These are phyloP conservation scores for Chelidonichthys spinosus DNA, from an alignment of 2,797 vertebrate species.

Conservation along the genomic window DNA sequence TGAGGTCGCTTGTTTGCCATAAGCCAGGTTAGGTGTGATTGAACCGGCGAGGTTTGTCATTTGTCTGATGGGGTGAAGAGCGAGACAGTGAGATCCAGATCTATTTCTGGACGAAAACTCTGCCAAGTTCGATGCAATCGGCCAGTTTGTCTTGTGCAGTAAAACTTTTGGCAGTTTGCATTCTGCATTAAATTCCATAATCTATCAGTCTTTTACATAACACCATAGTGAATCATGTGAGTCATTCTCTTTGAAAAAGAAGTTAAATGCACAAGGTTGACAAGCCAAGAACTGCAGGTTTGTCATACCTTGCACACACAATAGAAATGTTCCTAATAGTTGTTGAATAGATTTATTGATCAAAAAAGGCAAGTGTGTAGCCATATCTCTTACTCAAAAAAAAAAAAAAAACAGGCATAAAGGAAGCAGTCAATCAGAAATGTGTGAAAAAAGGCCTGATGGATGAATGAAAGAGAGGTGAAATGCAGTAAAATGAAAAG, in stretches of 20 bases:
- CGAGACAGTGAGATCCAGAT: slow-evolving; percentile 37
- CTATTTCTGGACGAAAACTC: slow-evolving; percentile 34
- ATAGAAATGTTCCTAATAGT: neutral
- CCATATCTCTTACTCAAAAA: neutral
- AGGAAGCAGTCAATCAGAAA: slow-evolving; percentile 26
- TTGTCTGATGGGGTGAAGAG: slow-evolving; percentile 42
- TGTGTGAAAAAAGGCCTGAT: neutral
- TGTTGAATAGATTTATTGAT: slow-evolving; percentile 29
- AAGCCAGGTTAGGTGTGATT: slow-evolving; percentile 41
- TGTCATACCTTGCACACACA: slow-evolving; percentile 7
- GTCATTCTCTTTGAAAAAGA: slow-evolving; percentile 1
- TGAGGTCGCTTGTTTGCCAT: slow-evolving; percentile 52
- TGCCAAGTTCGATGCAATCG: neutral
- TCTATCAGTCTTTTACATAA: neutral
- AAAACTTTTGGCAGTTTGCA: slow-evolving; percentile 13
- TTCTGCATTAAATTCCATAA: neutral
- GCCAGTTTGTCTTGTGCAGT: neutral
- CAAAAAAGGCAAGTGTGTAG: slow-evolving; percentile 6
- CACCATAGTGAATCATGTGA: neutral
- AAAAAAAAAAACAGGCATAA: slow-evolving; percentile 18
- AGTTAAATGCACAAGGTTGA: neutral
- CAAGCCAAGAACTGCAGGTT: neutral
- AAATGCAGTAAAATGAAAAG: slow-evolving; percentile 14
- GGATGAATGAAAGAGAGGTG: neutral
- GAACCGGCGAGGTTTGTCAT: slow-evolving; percentile 50